These are phyloP conservation scores for Mastomys coucha DNA, from an alignment of 2,113 vertebrate genomes.

Conservation along the genomic window DNA sequence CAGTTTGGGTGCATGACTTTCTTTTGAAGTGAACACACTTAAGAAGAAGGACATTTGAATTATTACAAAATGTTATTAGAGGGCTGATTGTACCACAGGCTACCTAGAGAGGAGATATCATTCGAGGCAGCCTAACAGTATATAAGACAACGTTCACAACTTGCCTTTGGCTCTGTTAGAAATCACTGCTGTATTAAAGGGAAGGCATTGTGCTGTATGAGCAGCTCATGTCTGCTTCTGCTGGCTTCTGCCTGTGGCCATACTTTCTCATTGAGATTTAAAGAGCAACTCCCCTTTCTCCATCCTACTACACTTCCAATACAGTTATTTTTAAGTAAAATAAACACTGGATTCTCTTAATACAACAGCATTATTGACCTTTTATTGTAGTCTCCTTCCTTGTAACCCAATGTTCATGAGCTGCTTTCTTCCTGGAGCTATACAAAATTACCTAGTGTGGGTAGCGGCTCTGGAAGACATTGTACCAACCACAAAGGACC, in stretches of 20 bases:
- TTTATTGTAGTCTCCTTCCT: background rate
- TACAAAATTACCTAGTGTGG: background rate
- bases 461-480: background rate
- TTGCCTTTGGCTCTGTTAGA: background rate
- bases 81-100: background rate
- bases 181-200: background rate
- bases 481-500: background rate
- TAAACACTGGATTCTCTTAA: background rate
- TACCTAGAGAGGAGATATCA: background rate
- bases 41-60: background rate
- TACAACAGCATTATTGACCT: background rate
- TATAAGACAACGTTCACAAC: background rate
- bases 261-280: background rate
- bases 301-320: background rate
- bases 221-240: background rate
- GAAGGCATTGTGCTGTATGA: background rate
- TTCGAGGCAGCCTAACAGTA: background rate
- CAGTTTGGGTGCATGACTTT: background rate
- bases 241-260: background rate
- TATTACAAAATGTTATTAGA: background rate
- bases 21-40: background rate
- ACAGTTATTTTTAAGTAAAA: slow-evolving; percentile 7
- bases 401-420: background rate
- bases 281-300: background rate
- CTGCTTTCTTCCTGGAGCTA: background rate